A percentile compares a stretch with the other conserved stretches of the same genome.
These are phyloP conservation scores for Cyrtodaria siliqua DNA, from an alignment of 2,888 invertebrate genomes.

Conservation along the genomic window DNA sequence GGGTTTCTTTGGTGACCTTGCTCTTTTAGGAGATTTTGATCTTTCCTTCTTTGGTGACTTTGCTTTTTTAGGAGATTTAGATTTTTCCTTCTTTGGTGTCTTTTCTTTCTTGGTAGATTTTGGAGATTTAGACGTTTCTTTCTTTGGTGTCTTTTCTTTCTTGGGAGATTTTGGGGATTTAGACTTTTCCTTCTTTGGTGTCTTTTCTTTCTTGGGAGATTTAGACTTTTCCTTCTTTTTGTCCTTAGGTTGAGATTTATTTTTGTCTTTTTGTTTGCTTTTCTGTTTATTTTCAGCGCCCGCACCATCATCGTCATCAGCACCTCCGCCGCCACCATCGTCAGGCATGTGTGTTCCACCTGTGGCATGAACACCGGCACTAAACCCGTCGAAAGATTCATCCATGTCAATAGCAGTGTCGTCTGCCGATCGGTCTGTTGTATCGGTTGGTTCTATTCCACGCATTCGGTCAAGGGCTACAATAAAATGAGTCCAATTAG, in stretches of 20 bases:
- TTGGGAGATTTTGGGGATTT: conserved; percentile 12
- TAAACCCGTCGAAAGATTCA: neutral
- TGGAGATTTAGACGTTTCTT: conserved; percentile 6
- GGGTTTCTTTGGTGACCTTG: conserved; percentile 1
- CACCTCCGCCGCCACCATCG: conserved; percentile 9
- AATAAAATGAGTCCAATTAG: conserved; percentile 5
- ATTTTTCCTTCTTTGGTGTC: conserved; percentile 29
- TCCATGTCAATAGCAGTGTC: conserved; percentile 22
- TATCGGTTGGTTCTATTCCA: conserved; percentile 8
- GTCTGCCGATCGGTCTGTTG: conserved; percentile 12
- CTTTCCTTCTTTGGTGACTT: conserved; percentile 11
- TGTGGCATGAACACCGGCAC: neutral
- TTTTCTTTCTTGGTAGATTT: too few relatives aligned
- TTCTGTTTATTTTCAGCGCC: conserved; percentile 31
- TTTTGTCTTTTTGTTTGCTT: conserved; percentile 31
- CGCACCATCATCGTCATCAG: conserved; percentile 8
- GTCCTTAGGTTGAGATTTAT: conserved; percentile 25
- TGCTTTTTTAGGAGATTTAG: conserved; percentile 30
- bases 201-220: conserved; percentile 15
- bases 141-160: conserved; percentile 33
- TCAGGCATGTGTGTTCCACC: neutral
- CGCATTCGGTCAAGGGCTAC: conserved; percentile 35
- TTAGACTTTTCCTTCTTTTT: conserved; percentile 20
- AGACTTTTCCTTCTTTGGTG: neutral
- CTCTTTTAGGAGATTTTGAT: conserved; percentile 7